Percentiles rank a stretch among this genome's conserved stretches.
phyloP scores from a whole-genome alignment of 2,797 vertebrate genomes.

The Syngnathus rostellatus region DNA sequence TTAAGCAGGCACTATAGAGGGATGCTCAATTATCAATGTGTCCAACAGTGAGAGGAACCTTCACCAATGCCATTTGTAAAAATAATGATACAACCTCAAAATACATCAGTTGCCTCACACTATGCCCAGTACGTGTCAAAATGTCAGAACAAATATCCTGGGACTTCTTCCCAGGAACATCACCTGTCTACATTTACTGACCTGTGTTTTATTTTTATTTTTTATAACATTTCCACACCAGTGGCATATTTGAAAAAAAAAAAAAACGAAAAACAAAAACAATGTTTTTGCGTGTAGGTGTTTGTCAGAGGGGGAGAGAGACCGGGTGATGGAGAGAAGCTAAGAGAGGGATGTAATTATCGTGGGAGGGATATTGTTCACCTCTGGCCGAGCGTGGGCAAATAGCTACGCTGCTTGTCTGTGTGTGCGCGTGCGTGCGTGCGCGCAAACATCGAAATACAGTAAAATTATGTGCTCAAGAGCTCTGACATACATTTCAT shows the following conservation, averaged over 20 bases:
- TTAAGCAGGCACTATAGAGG: neutral
- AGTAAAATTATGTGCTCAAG: slow-evolving; percentile 42
- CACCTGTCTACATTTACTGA: neutral
- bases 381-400: slow-evolving; percentile 54
- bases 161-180: neutral
- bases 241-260: neutral
- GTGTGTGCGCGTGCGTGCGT: slow-evolving; percentile 14
- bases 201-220: neutral
- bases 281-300: slow-evolving; percentile 46
- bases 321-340: slow-evolving; percentile 33
- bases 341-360: slow-evolving; percentile 55
- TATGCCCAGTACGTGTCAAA: neutral
- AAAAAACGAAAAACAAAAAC: slow-evolving; percentile 15
- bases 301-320: slow-evolving; percentile 44
- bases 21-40: neutral
- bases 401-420: slow-evolving; percentile 27
- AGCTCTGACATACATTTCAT: slow-evolving; percentile 41
- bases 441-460: slow-evolving; percentile 26
- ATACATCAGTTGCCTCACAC: neutral
- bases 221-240: neutral
- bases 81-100: neutral
- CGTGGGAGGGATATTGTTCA: slow-evolving; percentile 55
- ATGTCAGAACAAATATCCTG: neutral
- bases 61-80: neutral
- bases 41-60: neutral